Evolutionary conservation across 2,797 vertebrate species (phyloP).

Genomic region (Chelmon rostratus): DNA sequence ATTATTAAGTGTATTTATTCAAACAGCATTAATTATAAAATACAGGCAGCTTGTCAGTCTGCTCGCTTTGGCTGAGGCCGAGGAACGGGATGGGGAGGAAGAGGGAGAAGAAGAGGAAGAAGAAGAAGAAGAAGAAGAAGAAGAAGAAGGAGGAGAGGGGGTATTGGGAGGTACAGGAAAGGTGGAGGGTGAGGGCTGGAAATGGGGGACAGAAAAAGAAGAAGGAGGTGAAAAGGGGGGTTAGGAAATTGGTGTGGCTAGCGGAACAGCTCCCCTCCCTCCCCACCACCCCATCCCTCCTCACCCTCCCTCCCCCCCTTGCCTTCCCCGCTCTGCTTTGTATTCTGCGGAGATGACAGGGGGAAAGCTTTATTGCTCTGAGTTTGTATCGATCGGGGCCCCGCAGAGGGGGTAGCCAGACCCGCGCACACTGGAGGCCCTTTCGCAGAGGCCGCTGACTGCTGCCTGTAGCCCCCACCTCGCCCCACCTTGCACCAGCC

Average conservation of each 20-base stretch:
- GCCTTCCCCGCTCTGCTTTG: conserved; percentile 87
- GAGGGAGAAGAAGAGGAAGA: conserved; percentile 15
- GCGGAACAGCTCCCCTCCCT: conserved; percentile 83
- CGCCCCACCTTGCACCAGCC: conserved; percentile 22
- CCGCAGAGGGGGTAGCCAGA: conserved; percentile 86
- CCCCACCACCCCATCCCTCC: conserved; percentile 64
- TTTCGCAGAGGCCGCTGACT: conserved; percentile 77
- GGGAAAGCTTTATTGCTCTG: conserved; percentile 95
- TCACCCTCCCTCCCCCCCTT: conserved; percentile 61
- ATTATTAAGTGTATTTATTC: conserved; percentile 85
- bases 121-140: conserved; percentile 5
- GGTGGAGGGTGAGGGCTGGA: conserved; percentile 57
- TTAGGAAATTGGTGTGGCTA: conserved; percentile 89
- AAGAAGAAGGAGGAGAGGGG: conserved; percentile 11
- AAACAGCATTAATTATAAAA: conserved; percentile 84
- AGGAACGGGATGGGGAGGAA: conserved; percentile 1
- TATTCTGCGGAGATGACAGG: conserved; percentile 95
- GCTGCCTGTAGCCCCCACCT: conserved; percentile 57
- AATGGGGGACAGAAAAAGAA: conserved; percentile 61
- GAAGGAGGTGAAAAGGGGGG: conserved; percentile 78
- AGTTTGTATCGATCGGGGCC: conserved; percentile 94
- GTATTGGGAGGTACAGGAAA: conserved; percentile 31
- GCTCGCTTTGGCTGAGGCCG: conserved; percentile 29
- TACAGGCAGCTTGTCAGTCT: conserved; percentile 45
- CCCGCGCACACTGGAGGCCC: conserved; percentile 75